A percentile compares a stretch with the other conserved stretches of the same genome.
Conservation (phyloP, 2,888 invertebrate species). For the Agriopis marginaria region DNA sequence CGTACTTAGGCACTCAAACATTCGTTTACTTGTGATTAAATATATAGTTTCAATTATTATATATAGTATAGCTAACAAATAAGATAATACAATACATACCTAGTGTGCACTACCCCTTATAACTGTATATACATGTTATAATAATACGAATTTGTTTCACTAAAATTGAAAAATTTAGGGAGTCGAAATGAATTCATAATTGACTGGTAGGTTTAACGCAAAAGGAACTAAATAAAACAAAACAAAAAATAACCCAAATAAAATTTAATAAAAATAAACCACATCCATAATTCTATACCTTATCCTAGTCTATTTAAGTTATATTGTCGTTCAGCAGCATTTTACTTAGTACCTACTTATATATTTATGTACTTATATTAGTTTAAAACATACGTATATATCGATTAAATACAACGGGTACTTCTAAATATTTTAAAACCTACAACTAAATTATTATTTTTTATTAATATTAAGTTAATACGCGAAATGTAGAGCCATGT, state of each 20-base stretch:
- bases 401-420: conserved; percentile 38
- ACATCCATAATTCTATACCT: neutral
- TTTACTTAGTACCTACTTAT: conserved; percentile 12
- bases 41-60: neutral
- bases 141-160: conserved; percentile 57
- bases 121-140: conserved; percentile 42
- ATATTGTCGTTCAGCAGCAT: conserved; percentile 37
- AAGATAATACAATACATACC: no score
- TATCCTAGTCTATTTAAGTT: conserved; percentile 9
- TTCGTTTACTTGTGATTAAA: neutral
- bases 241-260: conserved; percentile 57
- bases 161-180: conserved; percentile 86
- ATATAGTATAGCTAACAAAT: no score
- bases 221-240: conserved; percentile 59
- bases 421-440: conserved; percentile 9
- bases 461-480: conserved; percentile 12
- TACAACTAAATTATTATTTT: conserved; percentile 4
- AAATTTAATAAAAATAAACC: conserved; percentile 55
- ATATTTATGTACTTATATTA: conserved; percentile 2
- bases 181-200: conserved; percentile 78
- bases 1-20: neutral
- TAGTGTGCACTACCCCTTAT: neutral
- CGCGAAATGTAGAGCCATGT: conserved; percentile 53
- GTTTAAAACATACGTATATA: conserved; percentile 27
- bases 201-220: conserved; percentile 77